Base-by-base conservation (phyloP, 2,113 vertebrate species). In the Amphiprion percula region DNA sequence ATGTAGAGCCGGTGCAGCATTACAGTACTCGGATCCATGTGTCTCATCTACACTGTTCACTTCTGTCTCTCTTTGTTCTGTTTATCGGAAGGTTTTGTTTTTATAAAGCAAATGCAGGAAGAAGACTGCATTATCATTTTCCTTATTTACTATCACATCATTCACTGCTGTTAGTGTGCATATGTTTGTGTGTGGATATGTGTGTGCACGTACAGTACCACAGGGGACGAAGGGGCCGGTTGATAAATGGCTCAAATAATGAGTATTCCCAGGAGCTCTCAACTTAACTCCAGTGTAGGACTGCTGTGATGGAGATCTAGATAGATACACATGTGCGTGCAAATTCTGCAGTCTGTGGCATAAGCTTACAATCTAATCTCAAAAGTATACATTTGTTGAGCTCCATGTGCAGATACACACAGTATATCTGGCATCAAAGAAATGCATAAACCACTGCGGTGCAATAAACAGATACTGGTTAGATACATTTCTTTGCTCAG, bases 231-330 rank as follows among this genome's bases (percentile, higher is more conserved):
- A 64, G 73, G 61, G 77, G 80, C 76, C 78, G 79, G 83, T 85
- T 91, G 84, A 92, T 90, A 88, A 93, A 94, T 90, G 80, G 83
- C 89, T 90, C 83, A 88, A 91, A 92, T 91, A 92, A 91, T 92
- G 83, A 93, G 80, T 83, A 90, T 82, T 93, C 86, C 86, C 83
- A 60, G 65, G 84, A 91, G 91, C 69, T 89, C 84, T 84, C 67
- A 84, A 90, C 79, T 90, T 90, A 93, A 92, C 91, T 84, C 90
- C 87, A 88, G 79, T 61, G 68, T 79, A 86, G 72, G 56, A 69
- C 80, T 68, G 79, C 82, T 63, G 74, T 79, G 84, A 86, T 81
- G 69, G 56, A 90, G 79, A 89, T 81, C 44, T 21, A 78, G 55
- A 73, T 39, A 73, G 53, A 82, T 65, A 78, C 78, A 73, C 66